phyloP scores from a whole-genome alignment of 2,888 invertebrate species.

The Trichopoda pennipes region DNA sequence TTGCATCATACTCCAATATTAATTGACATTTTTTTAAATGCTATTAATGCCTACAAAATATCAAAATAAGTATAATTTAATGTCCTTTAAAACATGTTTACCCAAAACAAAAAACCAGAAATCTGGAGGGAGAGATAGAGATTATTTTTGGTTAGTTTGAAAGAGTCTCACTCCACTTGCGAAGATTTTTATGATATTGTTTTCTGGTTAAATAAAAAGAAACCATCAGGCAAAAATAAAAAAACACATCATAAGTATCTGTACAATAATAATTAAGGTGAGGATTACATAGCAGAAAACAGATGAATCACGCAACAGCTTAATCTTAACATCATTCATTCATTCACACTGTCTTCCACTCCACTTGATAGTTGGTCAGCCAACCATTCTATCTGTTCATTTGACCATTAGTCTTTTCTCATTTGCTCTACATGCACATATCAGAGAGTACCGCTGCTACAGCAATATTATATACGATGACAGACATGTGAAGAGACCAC shows the following conservation, averaged over 20 bases:
- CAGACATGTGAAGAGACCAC: slow-evolving; percentile 65
- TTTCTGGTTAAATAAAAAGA: background rate
- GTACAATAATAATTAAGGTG: slow-evolving; percentile 63
- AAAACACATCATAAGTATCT: slow-evolving; percentile 41
- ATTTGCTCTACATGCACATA: slow-evolving; percentile 11
- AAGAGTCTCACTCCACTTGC: background rate
- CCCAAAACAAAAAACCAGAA: slow-evolving; percentile 2
- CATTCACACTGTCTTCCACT: slow-evolving; percentile 17
- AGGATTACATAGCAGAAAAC: slow-evolving; percentile 61
- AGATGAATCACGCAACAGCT: slow-evolving; percentile 67
- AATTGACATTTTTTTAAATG: slow-evolving; percentile 71
- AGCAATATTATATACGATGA: slow-evolving; percentile 54
- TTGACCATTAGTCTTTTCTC: background rate
- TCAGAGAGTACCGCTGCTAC: background rate
- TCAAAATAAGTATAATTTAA: slow-evolving; percentile 23
- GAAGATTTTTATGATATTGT: background rate
- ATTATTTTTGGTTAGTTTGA: slow-evolving; percentile 1
- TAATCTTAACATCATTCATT: slow-evolving; percentile 63
- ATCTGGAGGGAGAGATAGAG: background rate
- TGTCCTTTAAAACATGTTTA: background rate
- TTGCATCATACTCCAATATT: slow-evolving; percentile 59
- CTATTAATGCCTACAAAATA: slow-evolving; percentile 60
- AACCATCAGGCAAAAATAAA: background rate
- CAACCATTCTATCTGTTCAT: slow-evolving; percentile 1
- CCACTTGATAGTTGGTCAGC: slow-evolving; percentile 11